These are phyloP conservation scores for Brevipalpus yothersi DNA, from an alignment of 1,140 invertebrate species.

Conservation along the genomic window DNA sequence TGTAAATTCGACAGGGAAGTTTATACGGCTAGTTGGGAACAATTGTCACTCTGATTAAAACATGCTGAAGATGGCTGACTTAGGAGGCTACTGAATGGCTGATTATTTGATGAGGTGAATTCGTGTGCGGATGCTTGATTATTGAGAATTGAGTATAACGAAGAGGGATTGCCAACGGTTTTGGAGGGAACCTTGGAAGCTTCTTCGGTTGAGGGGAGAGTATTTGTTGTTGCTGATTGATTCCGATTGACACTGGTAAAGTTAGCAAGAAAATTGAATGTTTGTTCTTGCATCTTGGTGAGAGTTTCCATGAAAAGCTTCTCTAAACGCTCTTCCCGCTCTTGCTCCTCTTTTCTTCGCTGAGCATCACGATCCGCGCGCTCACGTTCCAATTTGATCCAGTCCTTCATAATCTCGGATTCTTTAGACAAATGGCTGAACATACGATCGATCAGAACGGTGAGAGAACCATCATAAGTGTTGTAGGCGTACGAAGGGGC, in stretches of 20 bases:
- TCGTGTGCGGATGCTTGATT: too few relatives aligned
- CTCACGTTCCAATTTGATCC: conserved; percentile 8
- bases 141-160: too few relatives aligned
- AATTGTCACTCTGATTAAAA: neutral
- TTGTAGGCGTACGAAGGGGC: neutral
- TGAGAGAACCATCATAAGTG: neutral
- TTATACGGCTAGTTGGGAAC: neutral
- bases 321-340: conserved; percentile 8
- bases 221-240: neutral
- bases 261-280: conserved; percentile 3
- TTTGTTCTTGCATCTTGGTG: conserved; percentile 7
- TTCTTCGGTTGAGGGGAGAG: neutral
- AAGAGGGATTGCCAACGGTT: neutral
- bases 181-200: neutral
- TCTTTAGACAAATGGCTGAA: conserved; percentile 8
- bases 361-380: conserved; percentile 3
- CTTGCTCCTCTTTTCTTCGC: conserved; percentile 6
- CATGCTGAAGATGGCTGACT: neutral
- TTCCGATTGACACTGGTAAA: neutral
- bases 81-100: neutral
- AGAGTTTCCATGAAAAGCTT: conserved; percentile 4
- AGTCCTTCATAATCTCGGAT: conserved; percentile 10
- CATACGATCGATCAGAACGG: conserved; percentile 9
- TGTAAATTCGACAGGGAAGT: too few relatives aligned
- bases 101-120: neutral